Evolutionary conservation across 2,113 vertebrate species (phyloP).

Genomic region (Strigops habroptila): DNA sequence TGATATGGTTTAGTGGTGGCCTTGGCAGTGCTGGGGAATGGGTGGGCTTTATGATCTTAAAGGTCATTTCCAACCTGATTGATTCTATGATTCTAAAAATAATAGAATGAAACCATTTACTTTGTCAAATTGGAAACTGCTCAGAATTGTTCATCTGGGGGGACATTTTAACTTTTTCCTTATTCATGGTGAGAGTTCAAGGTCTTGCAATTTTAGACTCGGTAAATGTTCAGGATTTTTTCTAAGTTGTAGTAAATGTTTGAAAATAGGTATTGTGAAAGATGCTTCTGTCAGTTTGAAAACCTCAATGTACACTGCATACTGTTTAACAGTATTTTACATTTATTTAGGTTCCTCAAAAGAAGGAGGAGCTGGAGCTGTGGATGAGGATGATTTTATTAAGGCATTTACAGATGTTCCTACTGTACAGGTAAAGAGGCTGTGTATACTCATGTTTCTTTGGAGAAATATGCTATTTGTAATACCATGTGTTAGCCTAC

Average conservation of each 20-base stretch:
- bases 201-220: neutral
- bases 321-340: neutral
- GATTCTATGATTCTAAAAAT: neutral
- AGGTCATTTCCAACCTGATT: neutral
- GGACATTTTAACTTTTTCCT: neutral
- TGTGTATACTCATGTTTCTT: neutral
- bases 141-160: neutral
- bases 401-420: conserved; percentile 95
- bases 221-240: neutral
- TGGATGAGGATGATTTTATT: conserved; percentile 96
- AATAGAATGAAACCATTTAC: neutral
- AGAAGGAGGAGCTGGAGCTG: conserved; percentile 85
- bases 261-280: neutral
- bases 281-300: neutral
- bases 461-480: neutral
- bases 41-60: neutral
- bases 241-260: neutral
- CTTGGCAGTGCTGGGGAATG: neutral
- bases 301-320: neutral
- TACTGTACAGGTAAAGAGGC: conserved; percentile 83
- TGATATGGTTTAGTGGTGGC: neutral
- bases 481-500: neutral
- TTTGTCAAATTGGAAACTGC: neutral
- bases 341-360: conserved; percentile 80
- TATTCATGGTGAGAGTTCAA: neutral